Evolutionary conservation across 2,888 invertebrate species (phyloP), one percentile per base, ranked within the genome.

Genomic region (Resseliella maxima): DNA sequence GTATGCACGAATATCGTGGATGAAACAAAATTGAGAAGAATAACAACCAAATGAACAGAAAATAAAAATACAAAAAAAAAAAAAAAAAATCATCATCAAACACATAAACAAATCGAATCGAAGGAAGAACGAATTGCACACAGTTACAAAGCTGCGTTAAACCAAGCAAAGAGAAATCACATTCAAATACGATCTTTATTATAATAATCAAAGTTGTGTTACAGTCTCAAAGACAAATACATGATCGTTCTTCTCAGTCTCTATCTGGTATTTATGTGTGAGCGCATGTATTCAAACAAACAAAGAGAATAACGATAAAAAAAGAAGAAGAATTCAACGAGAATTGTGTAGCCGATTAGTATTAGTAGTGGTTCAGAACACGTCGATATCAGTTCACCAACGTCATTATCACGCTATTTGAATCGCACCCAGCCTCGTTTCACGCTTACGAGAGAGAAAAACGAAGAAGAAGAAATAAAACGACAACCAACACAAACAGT

Each of bases 311-410:
- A 59, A 2, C 5, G 50, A 50, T 2, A 50, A 41, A 41, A 12
- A 41, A 41, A 41, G 41, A 41, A 41, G 5, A 41, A 41, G 12
- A 41, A 12, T 8, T 41, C 18, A 50, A 50, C 8, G 46, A 24
- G 24, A n/a, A 18, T n/a, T 59, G 59, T 59, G 24, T 27, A 2
- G 3, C 24, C 31, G 31, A 12, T 72, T 72, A 35, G 18, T 72
- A 35, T 72, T 15, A 31, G 72, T 72, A 10, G 31, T 31, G 5
- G 31, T 72, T 31, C 31, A 15, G 12, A 72, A 72, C 31, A 72
- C 27, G 72, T 59, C 72, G 31, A 72, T 72, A 72, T 72, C 72
- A 72, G 15, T 72, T 72, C 72, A 31, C 15, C 72, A 35, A 72
- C 72, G 35, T 72, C 72, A 72, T 72, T 72, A 72, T 72, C 72